These are phyloP conservation scores for Mythimna albipuncta DNA, from an alignment of 2,888 invertebrate genomes.

Conservation along the genomic window DNA sequence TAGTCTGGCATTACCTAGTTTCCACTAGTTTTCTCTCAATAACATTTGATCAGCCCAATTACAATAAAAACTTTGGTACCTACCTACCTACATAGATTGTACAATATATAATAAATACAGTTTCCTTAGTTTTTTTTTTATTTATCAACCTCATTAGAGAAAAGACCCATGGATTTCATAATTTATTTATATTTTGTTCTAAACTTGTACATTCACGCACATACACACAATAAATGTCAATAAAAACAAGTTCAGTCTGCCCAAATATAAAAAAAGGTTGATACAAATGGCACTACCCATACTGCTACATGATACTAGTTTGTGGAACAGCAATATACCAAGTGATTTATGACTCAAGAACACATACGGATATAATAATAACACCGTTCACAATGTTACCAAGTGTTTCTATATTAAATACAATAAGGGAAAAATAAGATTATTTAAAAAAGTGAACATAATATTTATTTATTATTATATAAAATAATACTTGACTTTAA, in stretches of 20 bases:
- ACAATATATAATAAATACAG: no score
- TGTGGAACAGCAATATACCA: slow-evolving; percentile 64
- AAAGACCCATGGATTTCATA: slow-evolving; percentile 66
- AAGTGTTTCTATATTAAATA: slow-evolving; percentile 53
- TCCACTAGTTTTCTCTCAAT: no score
- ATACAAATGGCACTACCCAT: slow-evolving; percentile 78
- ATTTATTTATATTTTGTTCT: slow-evolving; percentile 85
- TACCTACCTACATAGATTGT: neutral
- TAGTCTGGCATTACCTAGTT: no score
- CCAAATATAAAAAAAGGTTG: slow-evolving; percentile 66
- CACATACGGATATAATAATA: slow-evolving; percentile 45
- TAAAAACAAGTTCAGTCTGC: slow-evolving; percentile 77
- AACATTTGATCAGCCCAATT: neutral
- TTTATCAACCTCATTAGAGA: slow-evolving; percentile 15
- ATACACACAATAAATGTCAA: slow-evolving; percentile 85
- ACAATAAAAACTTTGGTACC: neutral
- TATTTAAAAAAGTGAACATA: slow-evolving; percentile 79
- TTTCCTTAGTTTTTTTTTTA: neutral
- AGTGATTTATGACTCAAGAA: slow-evolving; percentile 41
- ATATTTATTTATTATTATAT: slow-evolving; percentile 87
- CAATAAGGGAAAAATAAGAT: slow-evolving; percentile 75
- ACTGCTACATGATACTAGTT: slow-evolving; percentile 64
- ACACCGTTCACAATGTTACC: slow-evolving; percentile 44
- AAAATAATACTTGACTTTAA: slow-evolving; percentile 87
- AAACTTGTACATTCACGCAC: slow-evolving; percentile 90